Percentiles rank a stretch among this genome's conserved stretches.
Evolutionary conservation across 2,888 invertebrate species (phyloP).

Genomic region (Drosophila neoperkinsi): DNA sequence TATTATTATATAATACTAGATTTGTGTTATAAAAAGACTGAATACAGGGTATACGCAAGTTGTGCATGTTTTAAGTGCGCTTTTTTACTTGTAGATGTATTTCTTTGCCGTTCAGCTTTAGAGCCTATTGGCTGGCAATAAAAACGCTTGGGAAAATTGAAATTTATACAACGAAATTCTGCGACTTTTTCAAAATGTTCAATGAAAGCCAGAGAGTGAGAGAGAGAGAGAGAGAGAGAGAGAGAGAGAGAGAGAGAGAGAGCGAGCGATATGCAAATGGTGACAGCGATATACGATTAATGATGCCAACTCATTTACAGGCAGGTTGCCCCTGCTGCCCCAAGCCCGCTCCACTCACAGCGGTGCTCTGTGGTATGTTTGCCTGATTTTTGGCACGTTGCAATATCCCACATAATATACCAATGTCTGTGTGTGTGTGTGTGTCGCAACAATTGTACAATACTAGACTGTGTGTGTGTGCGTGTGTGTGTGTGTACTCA

Average conservation of each 20-base stretch:
- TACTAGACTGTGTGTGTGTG: slow-evolving; percentile 10
- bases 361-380: slow-evolving; percentile 38
- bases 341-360: not conserved
- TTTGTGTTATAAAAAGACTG: not conserved
- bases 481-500: slow-evolving; percentile 7
- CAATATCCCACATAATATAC: slow-evolving; percentile 6
- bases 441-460: slow-evolving; percentile 42
- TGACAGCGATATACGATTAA: slow-evolving; percentile 36
- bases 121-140: slow-evolving; percentile 49
- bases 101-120: slow-evolving; percentile 18
- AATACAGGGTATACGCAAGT: slow-evolving; percentile 23
- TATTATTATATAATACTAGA: not conserved
- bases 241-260: not conserved
- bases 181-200: slow-evolving; percentile 8
- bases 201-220: slow-evolving; percentile 1
- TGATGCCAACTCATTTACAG: slow-evolving; percentile 55
- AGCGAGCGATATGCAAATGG: slow-evolving; percentile 8
- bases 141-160: slow-evolving; percentile 24
- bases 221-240: slow-evolving; percentile 4
- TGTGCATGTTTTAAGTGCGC: not conserved
- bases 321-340: slow-evolving; percentile 9
- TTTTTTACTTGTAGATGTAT: not conserved
- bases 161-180: slow-evolving; percentile 12
- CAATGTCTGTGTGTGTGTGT: slow-evolving; percentile 5
- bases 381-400: slow-evolving; percentile 72